Conservation (phyloP, 2,113 vertebrate species). For the Vanacampus margaritifer region DNA sequence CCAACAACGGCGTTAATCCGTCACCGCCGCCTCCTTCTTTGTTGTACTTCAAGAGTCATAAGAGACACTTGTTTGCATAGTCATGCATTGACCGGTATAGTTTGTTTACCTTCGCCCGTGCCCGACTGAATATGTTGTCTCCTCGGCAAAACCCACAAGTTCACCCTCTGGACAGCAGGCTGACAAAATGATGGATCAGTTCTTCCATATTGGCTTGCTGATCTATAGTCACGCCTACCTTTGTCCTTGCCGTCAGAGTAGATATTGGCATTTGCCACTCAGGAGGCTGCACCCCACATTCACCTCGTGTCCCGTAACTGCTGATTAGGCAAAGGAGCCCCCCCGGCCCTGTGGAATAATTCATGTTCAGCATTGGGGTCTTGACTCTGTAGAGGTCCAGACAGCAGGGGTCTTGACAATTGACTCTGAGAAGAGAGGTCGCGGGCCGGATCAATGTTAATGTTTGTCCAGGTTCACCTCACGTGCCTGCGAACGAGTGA, state of each 20-base stretch:
- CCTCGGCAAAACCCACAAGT: constrained; percentile 10
- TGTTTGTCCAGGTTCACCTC: constrained; percentile 75
- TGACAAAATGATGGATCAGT: constrained; percentile 92
- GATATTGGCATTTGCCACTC: constrained; percentile 96
- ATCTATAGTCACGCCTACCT: constrained; percentile 73
- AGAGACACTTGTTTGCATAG: constrained; percentile 72
- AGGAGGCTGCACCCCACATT: constrained; percentile 42
- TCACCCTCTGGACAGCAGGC: constrained; percentile 66
- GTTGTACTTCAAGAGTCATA: constrained; percentile 49
- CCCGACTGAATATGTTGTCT: constrained; percentile 47
- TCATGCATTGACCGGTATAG: constrained; percentile 12
- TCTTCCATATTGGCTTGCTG: constrained; percentile 83
- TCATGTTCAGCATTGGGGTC: constrained; percentile 63
- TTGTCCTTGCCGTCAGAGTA: constrained; percentile 51
- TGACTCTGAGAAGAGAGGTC: constrained; percentile 48
- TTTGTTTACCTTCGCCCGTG: constrained; percentile 33
- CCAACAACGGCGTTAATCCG: constrained; percentile 1
- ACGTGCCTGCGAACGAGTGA: constrained; percentile 57
- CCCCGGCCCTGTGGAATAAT: constrained; percentile 78
- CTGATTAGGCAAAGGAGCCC: constrained; percentile 86
- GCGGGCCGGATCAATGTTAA: constrained; percentile 73
- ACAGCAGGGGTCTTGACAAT: constrained; percentile 35
- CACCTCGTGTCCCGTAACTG: constrained; percentile 72
- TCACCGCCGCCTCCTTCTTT: constrained; percentile 14
- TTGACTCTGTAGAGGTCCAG: constrained; percentile 30